These are phyloP conservation scores for Drosophila neutralis DNA, from an alignment of 2,888 invertebrate species.

Conservation along the genomic window DNA sequence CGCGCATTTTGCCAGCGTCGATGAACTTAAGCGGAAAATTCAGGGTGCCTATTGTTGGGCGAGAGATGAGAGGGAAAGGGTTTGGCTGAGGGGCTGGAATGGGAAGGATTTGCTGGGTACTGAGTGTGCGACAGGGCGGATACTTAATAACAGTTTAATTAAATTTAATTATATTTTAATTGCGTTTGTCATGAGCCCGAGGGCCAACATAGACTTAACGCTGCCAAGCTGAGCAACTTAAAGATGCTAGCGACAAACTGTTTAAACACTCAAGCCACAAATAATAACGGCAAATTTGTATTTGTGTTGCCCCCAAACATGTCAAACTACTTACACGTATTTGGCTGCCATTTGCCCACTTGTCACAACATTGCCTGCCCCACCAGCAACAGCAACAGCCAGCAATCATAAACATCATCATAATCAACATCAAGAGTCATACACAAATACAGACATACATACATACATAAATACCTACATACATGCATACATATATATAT, in stretches of 20 bases:
- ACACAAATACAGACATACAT: not conserved
- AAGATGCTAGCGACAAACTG: not conserved
- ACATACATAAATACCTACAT: not conserved
- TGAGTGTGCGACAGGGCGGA: slow-evolving; percentile 43
- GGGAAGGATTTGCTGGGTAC: slow-evolving; percentile 17
- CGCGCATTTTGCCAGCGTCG: slow-evolving; percentile 36
- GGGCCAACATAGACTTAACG: not conserved
- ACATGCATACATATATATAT: slow-evolving; percentile 1
- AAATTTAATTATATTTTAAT: slow-evolving; percentile 73
- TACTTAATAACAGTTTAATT: slow-evolving; percentile 68
- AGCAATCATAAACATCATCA: slow-evolving; percentile 52
- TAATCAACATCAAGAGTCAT: slow-evolving; percentile 37
- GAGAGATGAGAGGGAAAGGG: not conserved
- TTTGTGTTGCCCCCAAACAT: slow-evolving; percentile 14
- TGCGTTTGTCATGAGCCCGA: slow-evolving; percentile 22
- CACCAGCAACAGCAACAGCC: slow-evolving; percentile 24
- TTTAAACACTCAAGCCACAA: slow-evolving; percentile 4
- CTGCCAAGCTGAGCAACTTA: not conserved
- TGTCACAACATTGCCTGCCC: slow-evolving; percentile 53
- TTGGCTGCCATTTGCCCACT: slow-evolving; percentile 39
- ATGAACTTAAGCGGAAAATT: slow-evolving; percentile 58
- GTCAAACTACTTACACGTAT: slow-evolving; percentile 41
- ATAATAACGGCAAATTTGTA: slow-evolving; percentile 5
- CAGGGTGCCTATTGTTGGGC: slow-evolving; percentile 46
- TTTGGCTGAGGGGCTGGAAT: too few relatives aligned